Conservation (phyloP, 2,888 invertebrate species). For the Pseudococcus viburni region DNA sequence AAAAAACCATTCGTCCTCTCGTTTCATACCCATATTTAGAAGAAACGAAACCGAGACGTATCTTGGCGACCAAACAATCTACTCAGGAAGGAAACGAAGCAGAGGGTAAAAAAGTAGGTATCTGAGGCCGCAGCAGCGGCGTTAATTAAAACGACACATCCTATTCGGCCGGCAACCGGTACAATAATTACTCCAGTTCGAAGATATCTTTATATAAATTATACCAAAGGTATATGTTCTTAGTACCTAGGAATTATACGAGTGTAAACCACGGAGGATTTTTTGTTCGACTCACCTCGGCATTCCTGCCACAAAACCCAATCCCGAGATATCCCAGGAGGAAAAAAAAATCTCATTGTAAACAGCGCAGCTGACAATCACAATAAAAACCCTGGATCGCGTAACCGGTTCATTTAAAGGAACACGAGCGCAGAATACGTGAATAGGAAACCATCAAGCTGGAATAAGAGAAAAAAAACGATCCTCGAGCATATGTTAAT, state of each 20-base stretch:
- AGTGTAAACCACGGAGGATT: not conserved
- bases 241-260: too few species aligned
- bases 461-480: not conserved
- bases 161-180: not conserved
- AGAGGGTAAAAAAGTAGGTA: too few species aligned
- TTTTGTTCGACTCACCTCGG: not conserved
- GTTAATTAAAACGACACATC: constrained; percentile 34
- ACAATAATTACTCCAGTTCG: constrained; percentile 37
- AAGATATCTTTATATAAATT: constrained; percentile 2
- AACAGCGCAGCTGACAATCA: constrained; percentile 42
- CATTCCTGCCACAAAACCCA: not conserved
- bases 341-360: constrained; percentile 21
- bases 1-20: not conserved
- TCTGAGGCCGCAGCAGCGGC: not conserved
- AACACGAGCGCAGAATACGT: constrained; percentile 38
- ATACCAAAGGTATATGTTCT: not conserved
- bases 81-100: too few species aligned
- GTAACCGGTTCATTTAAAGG: constrained; percentile 27
- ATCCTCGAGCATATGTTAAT: constrained; percentile 28
- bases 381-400: constrained; percentile 2
- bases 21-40: constrained; percentile 5
- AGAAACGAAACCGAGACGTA: not conserved
- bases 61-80: not conserved
- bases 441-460: constrained; percentile 16
- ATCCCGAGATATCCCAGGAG: not conserved